These are phyloP conservation scores for Drosophila carrolli DNA, from an alignment of 1,140 invertebrate species.

Conservation along the genomic window DNA sequence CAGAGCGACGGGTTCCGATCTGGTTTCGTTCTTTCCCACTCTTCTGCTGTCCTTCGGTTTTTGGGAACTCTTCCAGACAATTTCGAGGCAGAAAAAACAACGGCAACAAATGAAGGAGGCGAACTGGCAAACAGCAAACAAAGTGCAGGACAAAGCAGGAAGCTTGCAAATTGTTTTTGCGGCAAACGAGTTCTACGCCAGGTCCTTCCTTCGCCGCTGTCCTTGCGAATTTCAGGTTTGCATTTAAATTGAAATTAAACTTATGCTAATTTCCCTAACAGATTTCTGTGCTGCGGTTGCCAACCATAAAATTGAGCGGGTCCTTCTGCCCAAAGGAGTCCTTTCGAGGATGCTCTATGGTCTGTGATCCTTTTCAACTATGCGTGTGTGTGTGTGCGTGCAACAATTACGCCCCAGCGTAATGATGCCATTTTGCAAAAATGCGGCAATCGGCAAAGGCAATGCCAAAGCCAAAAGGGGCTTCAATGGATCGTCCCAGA, in stretches of 20 bases:
- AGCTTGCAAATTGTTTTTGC: constrained; percentile 77
- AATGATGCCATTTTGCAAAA: constrained; percentile 74
- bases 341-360: not conserved
- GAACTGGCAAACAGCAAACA: constrained; percentile 8
- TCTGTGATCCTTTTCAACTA: not conserved
- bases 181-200: constrained; percentile 61
- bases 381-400: constrained; percentile 35
- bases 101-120: constrained; percentile 35
- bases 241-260: constrained; percentile 77
- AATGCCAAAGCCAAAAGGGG: constrained; percentile 21
- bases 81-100: constrained; percentile 43
- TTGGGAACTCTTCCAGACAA: constrained; percentile 51
- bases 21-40: constrained; percentile 26
- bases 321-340: constrained; percentile 31
- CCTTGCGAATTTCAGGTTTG: constrained; percentile 63
- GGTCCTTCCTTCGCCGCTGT: constrained; percentile 7
- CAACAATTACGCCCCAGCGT: constrained; percentile 80
- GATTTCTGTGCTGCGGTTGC: constrained; percentile 66
- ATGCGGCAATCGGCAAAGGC: constrained; percentile 37
- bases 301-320: constrained; percentile 76
- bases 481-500: constrained; percentile 36
- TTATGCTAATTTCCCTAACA: constrained; percentile 74
- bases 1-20: constrained; percentile 26
- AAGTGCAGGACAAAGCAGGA: constrained; percentile 59
- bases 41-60: constrained; percentile 15